Base-by-base conservation (phyloP, 2,113 vertebrate species). In the Hipposideros armiger region DNA sequence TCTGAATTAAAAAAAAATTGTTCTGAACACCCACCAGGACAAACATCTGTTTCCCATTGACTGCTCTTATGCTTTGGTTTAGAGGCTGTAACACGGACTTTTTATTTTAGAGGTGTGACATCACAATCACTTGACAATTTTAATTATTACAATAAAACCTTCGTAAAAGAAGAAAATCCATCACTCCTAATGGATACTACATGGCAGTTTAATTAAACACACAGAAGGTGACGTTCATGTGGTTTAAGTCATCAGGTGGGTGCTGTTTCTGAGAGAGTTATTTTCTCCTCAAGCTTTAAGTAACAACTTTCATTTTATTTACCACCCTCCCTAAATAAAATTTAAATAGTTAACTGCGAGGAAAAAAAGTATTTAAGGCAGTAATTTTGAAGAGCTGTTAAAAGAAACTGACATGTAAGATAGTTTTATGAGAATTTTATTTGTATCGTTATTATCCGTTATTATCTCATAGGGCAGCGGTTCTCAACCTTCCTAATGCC, bases 11-110 rank as follows among this genome's bases (percentile, higher is more conserved):
- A 3, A 13, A 88, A 87, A 81, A 73, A 36, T 24, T 77, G 42
- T 76, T 89, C 64, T 95, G 83, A 93, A 84, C 70, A 95, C 52
- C 28, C 90, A 83, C 62, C 45, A 66, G 81, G n/a, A 42, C 52
- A 56, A 28, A 77, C 94, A 95, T 93, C 92, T 97, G 94, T 58
- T 95, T 96, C 91, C 73, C 64, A 95, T 83, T 42, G 58, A 78
- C 52, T 64, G 77, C 45, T 14, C 69, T 80, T 76, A 36, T 20
- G 93, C 52, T 78, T 95, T 81, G 32, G 32, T 90, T 95, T 88
- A 76, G 77, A 93, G 24, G 81, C 62, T 78, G 32, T 73, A 82
- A 64, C 73, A 45, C 22, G 62, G 40, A 45, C 9, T 77, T 86
- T 83, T 89, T 64, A 50, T 94, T 89, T 50, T 54, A 88, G 26